phyloP scores from a whole-genome alignment of 2,888 invertebrate species.

The Graphium colonna region DNA sequence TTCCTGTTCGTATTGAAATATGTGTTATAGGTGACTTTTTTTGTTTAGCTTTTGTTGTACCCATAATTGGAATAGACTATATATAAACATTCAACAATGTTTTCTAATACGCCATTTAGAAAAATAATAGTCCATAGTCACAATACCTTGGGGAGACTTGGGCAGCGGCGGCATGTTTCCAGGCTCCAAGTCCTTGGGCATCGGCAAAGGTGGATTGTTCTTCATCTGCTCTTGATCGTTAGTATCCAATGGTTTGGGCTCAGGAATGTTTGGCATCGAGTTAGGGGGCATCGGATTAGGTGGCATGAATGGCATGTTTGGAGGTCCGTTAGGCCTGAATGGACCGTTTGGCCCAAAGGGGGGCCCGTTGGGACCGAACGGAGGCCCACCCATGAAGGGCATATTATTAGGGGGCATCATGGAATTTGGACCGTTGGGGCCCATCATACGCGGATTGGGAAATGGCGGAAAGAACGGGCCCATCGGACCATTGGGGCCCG shows the following conservation, averaged over 20 bases:
- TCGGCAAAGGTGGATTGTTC: constrained; percentile 76
- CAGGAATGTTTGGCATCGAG: constrained; percentile 38
- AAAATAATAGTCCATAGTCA: neutral
- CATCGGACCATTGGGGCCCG: constrained; percentile 47
- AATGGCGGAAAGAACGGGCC: constrained; percentile 49
- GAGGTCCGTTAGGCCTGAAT: constrained; percentile 38
- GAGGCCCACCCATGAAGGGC: constrained; percentile 63
- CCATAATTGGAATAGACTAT: no score
- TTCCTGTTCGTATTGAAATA: no score
- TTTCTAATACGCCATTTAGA: neutral
- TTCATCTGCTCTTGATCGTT: constrained; percentile 45
- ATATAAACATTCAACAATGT: neutral
- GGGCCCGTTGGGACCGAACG: constrained; percentile 61
- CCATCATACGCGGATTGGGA: constrained; percentile 41
- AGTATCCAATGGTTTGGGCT: constrained; percentile 42
- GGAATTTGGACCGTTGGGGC: constrained; percentile 48
- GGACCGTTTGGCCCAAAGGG: constrained; percentile 35
- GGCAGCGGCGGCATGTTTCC: constrained; percentile 81
- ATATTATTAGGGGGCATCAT: constrained; percentile 53
- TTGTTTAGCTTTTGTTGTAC: no score
- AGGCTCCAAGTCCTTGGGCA: constrained; percentile 81
- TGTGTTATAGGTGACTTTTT: no score
- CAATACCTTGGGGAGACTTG: constrained; percentile 51
- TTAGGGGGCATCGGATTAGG: constrained; percentile 39
- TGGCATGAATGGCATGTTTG: constrained; percentile 54